Conservation (phyloP, 2,888 invertebrate genomes). For the Spisula solida region DNA sequence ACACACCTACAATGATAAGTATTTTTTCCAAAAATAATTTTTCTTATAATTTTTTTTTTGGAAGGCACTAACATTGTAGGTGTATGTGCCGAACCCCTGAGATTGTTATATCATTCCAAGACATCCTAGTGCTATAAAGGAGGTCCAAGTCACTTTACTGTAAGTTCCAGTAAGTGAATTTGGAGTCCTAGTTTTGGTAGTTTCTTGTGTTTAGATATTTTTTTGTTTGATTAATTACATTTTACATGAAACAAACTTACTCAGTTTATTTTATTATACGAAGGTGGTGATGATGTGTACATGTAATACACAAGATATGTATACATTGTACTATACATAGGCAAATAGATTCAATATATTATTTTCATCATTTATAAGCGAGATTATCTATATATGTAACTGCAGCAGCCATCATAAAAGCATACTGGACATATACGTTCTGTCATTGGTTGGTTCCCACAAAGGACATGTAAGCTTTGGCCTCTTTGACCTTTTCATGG, state of each 20-base stretch:
- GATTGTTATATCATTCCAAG: conserved; percentile 25
- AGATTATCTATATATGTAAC: conserved; percentile 1
- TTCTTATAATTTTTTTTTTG: too few relatives aligned
- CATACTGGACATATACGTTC: not conserved
- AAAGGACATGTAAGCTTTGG: too few relatives aligned
- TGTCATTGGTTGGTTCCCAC: not conserved
- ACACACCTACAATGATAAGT: too few relatives aligned
- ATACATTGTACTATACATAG: not conserved
- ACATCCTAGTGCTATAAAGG: not conserved
- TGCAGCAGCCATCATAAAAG: not conserved
- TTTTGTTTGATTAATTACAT: not conserved
- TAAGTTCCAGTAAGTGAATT: not conserved
- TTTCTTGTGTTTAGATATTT: not conserved
- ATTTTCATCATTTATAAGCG: conserved; percentile 3
- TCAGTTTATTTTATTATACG: not conserved
- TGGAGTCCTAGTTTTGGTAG: not conserved
- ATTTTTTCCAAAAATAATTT: too few relatives aligned
- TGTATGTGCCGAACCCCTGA: too few relatives aligned
- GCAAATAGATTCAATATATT: not conserved
- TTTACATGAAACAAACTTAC: not conserved
- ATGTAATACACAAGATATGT: not conserved
- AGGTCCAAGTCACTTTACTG: not conserved
- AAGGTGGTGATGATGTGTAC: not conserved
- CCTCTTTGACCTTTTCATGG: too few relatives aligned
- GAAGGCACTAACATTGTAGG: too few relatives aligned